These are phyloP conservation scores for Lepidonotus clava DNA, from an alignment of 2,888 invertebrate species.

Conservation along the genomic window DNA sequence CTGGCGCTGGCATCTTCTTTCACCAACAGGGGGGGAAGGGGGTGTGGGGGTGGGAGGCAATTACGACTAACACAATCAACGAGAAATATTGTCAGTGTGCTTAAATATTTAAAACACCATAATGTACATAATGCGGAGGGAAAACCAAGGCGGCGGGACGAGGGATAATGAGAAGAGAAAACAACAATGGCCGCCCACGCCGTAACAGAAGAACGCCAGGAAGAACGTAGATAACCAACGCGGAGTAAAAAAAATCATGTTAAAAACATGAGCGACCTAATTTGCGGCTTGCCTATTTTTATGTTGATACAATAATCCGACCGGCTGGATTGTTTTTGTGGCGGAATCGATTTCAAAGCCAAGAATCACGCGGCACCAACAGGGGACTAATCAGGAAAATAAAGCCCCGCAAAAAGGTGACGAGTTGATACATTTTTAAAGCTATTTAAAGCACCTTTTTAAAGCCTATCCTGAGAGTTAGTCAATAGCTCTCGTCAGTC, in stretches of 20 bases:
- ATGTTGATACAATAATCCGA: background rate
- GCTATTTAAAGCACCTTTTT: no score
- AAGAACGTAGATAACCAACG: no score
- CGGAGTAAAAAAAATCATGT: background rate
- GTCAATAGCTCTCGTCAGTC: no score
- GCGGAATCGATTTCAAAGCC: background rate
- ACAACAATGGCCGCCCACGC: background rate
- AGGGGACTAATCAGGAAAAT: no score
- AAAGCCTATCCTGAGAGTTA: no score
- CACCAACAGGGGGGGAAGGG: no score
- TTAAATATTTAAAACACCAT: conserved; percentile 25
- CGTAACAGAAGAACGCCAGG: conserved; percentile 9
- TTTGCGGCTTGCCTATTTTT: background rate
- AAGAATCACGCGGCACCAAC: background rate
- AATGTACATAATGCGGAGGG: background rate
- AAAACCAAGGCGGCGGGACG: background rate
- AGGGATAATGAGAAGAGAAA: conserved; percentile 27
- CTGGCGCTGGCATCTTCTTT: conserved; percentile 10
- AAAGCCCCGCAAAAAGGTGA: no score
- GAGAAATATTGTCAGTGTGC: conserved; percentile 30
- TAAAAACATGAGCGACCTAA: background rate
- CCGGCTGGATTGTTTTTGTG: background rate
- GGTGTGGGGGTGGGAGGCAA: background rate
- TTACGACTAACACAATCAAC: conserved; percentile 30
- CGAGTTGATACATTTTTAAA: no score